phyloP scores from a whole-genome alignment of 2,888 invertebrate species.

The Dolichomitus sp. region DNA sequence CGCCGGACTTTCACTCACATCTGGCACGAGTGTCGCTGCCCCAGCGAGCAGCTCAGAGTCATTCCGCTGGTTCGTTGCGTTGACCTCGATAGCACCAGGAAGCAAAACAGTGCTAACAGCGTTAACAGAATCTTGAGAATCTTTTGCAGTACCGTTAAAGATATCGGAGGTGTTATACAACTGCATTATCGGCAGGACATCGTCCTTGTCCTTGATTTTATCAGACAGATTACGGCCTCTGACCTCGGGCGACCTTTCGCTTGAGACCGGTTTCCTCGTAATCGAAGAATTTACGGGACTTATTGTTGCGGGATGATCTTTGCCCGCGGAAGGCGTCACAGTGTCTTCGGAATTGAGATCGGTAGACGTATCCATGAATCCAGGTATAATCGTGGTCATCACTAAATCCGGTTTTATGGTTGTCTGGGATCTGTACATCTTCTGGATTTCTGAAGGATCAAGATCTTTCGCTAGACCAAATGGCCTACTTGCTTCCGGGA shows the following conservation, averaged over 20 bases:
- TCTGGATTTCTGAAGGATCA: slow-evolving; percentile 83
- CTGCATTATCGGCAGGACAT: slow-evolving; percentile 83
- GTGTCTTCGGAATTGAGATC: slow-evolving; percentile 22
- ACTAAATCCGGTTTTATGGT: slow-evolving; percentile 62
- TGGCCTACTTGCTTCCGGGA: slow-evolving; percentile 66
- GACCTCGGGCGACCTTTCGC: slow-evolving; percentile 81
- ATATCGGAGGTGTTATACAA: slow-evolving; percentile 83
- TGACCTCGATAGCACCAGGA: slow-evolving; percentile 60
- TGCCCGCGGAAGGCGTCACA: slow-evolving; percentile 30
- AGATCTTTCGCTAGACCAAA: slow-evolving; percentile 74
- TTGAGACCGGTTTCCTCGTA: slow-evolving; percentile 60
- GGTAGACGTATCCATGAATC: slow-evolving; percentile 49
- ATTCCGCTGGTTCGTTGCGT: slow-evolving; percentile 49
- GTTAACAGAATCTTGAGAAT: slow-evolving; percentile 41
- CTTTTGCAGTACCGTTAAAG: slow-evolving; percentile 78
- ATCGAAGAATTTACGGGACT: slow-evolving; percentile 63
- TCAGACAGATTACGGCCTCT: slow-evolving; percentile 80
- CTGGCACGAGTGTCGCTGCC: slow-evolving; percentile 80
- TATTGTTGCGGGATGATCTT: slow-evolving; percentile 35
- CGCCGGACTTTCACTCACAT: slow-evolving; percentile 38
- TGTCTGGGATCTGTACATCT: slow-evolving; percentile 79
- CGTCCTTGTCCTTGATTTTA: slow-evolving; percentile 80
- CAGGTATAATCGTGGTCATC: slow-evolving; percentile 61
- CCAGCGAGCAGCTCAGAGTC: slow-evolving; percentile 80
- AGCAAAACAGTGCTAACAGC: slow-evolving; percentile 41